Evolutionary conservation across 2,888 invertebrate species (phyloP), one percentile per base, ranked within the genome.

Genomic region (Drosophila hamatofila): DNA sequence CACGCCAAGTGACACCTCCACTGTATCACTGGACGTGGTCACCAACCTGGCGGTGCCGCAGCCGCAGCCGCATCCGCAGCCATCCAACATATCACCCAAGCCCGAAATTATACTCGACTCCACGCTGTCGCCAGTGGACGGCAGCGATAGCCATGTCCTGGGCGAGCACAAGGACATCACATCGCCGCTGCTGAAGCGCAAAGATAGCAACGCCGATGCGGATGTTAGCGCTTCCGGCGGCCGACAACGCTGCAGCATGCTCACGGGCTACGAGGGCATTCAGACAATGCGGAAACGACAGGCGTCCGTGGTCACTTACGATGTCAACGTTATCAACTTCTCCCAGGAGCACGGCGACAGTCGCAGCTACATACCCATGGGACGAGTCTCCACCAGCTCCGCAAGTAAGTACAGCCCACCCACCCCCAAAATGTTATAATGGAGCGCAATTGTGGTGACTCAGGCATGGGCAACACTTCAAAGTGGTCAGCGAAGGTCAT

Each of bases 281-380:
- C 92, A 92, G 67, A 88, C 88, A 21, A 86, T 91, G 46, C 91
- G 92, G 41, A 92, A 92, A 74, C 91, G 93, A 16, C 93, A 93
- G 65, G 92, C 93, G 35, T 93, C 93, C 9, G 93, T 93, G 63
- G 93, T 93, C 59, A 93, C 93, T 57, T 93, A 93, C 79, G 93
- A 93, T 68, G 93, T 93, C 7, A 93, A 93, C 80, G 93, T 93
- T 73, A 93, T 93, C 65, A 93, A 93, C 75, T 93, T 93, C 75
- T 92, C 92, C 64, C 93, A 93, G 82, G 93, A 93, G 62, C 90
- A 91, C 64, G 90, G 90, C 76, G 93, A 93, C 64, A 92, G 92
- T 78, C 90, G 91, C 66, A 93, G 92, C 70, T 93, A 93, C 65
- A 91, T 93, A 67, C 92, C 93, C 56, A 92, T 93, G 92, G 93